These are phyloP conservation scores for Tiliqua scincoides DNA, from an alignment of 2,113 vertebrate genomes.

Conservation along the genomic window DNA sequence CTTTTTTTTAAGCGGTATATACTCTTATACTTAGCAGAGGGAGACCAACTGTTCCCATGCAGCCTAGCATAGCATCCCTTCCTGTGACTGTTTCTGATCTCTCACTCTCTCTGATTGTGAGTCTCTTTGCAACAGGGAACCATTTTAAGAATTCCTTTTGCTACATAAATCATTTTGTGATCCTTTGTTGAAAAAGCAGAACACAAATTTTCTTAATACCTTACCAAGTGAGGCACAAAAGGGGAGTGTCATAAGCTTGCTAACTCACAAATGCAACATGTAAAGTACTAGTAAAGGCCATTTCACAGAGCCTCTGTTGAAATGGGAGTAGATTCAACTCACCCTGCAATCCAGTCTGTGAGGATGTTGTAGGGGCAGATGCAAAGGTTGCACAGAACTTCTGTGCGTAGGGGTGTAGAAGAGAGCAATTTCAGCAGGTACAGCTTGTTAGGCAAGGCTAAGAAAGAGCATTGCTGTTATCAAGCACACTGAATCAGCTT, in stretches of 20 bases:
- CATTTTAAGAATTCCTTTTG: too few relatives aligned
- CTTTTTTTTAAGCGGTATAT: too few relatives aligned
- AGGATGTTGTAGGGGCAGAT: neutral
- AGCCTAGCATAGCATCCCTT: too few relatives aligned
- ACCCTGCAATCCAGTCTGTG: neutral
- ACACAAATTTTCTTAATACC: too few relatives aligned
- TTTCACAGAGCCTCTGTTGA: neutral
- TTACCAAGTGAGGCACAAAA: neutral
- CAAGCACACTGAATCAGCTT: neutral
- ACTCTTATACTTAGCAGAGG: too few relatives aligned
- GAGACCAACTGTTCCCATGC: too few relatives aligned
- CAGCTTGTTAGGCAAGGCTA: neutral
- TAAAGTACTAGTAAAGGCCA: neutral
- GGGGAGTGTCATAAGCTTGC: neutral
- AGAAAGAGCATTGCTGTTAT: too few relatives aligned
- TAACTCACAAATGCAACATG: neutral
- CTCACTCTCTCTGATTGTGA: too few relatives aligned
- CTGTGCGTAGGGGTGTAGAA: neutral
- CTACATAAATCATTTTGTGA: too few relatives aligned
- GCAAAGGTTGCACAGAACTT: neutral
- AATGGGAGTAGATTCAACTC: neutral
- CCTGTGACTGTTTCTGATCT: too few relatives aligned
- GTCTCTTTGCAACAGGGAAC: too few relatives aligned
- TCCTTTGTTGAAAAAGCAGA: too few relatives aligned
- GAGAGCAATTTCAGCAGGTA: neutral